Evolutionary conservation across 2,888 invertebrate genomes (phyloP), one percentile per base, ranked within the genome.

Genomic region (Caradrina kadenii): DNA sequence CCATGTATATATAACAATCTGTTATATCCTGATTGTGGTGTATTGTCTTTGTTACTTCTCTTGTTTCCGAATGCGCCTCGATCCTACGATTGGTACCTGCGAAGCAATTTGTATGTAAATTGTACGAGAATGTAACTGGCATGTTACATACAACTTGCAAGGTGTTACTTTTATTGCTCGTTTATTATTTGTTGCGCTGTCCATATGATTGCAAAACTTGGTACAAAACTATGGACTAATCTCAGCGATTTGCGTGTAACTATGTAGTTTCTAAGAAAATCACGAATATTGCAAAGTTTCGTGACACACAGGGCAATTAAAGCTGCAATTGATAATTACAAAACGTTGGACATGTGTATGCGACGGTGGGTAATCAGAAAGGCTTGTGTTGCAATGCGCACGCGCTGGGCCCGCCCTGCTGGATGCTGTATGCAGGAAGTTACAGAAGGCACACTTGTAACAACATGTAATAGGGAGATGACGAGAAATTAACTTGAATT

Each of bases 21-120:
- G 58, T 49, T 62, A 65, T 71, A 80, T 80, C 73, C 75, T 83
- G 70, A 66, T 76, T 42, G 60, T 77, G 67, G 79, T 76, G 80
- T 76, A 61, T 75, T 79, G 70, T 71, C 53, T 80, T 59, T 69
- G 76, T 79, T 59, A 70, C 49, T 64, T 66, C 53, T 49, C 26
- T 50, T 31, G 49, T 80, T 71, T 80, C 76, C 66, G 63, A 78
- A 80, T 66, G 80, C 48, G 74, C 48, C 49, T 62, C 45, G 61
- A 61, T 63, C 64, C 65, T 66, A 19, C 64, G 48, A 39, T 22
- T 42, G 63, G 80, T 65, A 79, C 69, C 55, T 31, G 59, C 7
- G 35, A 73, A 53, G 21, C 53, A 63, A 71, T 80, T 76, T 66
- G 21, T 60, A 76, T 76, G 77, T 66, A 63, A 80, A 77, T 77